Evolutionary conservation across 2,888 invertebrate genomes (phyloP).

Genomic region (Ennomos fuscantarius): DNA sequence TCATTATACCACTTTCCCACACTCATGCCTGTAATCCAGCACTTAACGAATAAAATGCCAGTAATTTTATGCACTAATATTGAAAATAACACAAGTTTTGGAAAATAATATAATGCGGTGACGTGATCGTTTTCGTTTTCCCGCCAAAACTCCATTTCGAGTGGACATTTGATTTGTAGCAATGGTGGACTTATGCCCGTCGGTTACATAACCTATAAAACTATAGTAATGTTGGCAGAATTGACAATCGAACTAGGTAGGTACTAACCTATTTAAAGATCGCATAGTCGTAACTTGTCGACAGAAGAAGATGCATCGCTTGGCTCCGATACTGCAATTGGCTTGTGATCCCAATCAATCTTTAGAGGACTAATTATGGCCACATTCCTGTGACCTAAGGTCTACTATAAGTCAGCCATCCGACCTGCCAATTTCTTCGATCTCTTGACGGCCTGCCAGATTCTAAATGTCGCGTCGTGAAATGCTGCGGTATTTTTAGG

Average conservation of each 20-base stretch:
- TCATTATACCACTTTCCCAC: too few species aligned
- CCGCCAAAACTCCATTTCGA: too few species aligned
- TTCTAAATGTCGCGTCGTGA: slow-evolving; percentile 44
- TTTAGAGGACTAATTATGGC: slow-evolving; percentile 29
- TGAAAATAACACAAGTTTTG: too few species aligned
- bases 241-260: slow-evolving; percentile 7
- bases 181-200: too few species aligned
- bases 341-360: slow-evolving; percentile 35
- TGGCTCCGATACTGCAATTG: slow-evolving; percentile 26
- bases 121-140: too few species aligned
- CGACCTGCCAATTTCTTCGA: slow-evolving; percentile 55
- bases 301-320: slow-evolving; percentile 19
- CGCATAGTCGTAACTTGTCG: slow-evolving; percentile 5
- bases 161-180: too few species aligned
- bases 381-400: slow-evolving; percentile 23
- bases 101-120: too few species aligned
- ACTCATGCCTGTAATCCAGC: too few species aligned
- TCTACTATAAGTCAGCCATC: slow-evolving; percentile 26
- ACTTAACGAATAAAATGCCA: too few species aligned
- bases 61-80: too few species aligned
- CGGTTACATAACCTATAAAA: too few species aligned
- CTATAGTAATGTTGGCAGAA: not conserved
- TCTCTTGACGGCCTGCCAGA: slow-evolving; percentile 53
- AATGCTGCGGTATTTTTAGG: slow-evolving; percentile 27
- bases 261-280: slow-evolving; percentile 14